A percentile compares a stretch with the other conserved stretches of the same genome.
Conservation (phyloP, 2,888 invertebrate species). For the Dryadula phaetusa region DNA sequence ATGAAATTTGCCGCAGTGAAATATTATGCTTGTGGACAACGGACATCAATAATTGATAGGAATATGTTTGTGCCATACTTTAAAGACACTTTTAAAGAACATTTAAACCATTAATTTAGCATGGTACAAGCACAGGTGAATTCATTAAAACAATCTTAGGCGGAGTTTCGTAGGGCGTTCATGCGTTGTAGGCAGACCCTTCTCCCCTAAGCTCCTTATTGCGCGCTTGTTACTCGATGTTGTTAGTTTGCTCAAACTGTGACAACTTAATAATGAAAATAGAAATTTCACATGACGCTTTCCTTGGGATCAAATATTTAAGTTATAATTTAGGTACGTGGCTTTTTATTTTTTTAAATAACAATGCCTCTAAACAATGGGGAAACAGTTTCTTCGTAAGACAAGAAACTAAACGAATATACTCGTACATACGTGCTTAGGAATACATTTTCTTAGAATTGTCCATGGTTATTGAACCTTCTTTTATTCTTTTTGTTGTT, state of each 20-base stretch:
- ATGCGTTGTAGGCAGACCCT: background rate
- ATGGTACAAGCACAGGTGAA: background rate
- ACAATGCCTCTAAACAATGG: background rate
- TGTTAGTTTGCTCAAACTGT: slow-evolving; percentile 2
- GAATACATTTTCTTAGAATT: background rate
- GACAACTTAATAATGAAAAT: background rate
- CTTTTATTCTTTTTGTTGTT: background rate
- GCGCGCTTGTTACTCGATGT: slow-evolving; percentile 17
- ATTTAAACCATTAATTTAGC: background rate
- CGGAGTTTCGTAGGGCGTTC: background rate
- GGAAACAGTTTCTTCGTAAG: background rate
- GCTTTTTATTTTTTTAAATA: background rate
- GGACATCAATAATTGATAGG: no score
- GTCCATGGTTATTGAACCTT: background rate
- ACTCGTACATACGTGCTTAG: no score
- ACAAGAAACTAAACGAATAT: background rate
- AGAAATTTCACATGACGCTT: background rate
- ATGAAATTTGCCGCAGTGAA: no score
- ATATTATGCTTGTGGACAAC: no score
- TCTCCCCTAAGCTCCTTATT: slow-evolving; percentile 3
- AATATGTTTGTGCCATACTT: no score
- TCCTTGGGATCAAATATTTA: background rate
- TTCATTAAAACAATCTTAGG: slow-evolving; percentile 9
- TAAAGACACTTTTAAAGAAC: no score
- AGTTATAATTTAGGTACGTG: background rate